Conservation (phyloP, 2,113 vertebrate species). For the Lasiurus cinereus region DNA sequence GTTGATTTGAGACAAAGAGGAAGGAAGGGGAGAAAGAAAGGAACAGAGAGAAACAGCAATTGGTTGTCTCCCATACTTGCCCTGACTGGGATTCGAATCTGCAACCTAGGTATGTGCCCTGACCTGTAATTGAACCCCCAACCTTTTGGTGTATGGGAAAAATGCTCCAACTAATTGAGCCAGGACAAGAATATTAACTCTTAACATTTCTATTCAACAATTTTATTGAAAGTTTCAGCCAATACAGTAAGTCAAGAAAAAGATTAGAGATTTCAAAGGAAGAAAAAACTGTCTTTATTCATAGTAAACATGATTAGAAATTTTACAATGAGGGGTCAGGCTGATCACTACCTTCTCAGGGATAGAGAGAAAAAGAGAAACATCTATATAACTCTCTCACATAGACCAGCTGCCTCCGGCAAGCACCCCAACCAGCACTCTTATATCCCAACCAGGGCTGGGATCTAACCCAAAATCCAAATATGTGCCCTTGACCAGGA, state of each 20-base stretch:
- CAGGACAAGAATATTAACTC: constrained; percentile 22
- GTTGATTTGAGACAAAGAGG: neutral
- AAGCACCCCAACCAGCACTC: too few species aligned
- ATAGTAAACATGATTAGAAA: constrained; percentile 25
- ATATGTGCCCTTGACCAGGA: too few species aligned
- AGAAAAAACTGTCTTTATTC: constrained; percentile 41
- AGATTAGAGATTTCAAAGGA: constrained; percentile 20
- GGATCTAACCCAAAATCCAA: too few species aligned
- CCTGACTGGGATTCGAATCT: neutral
- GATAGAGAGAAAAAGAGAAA: too few species aligned
- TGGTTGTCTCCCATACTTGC: neutral
- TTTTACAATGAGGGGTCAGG: neutral
- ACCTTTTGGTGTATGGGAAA: neutral
- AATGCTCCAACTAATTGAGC: neutral
- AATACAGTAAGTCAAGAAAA: constrained; percentile 12
- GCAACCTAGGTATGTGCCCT: neutral
- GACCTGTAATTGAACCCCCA: neutral
- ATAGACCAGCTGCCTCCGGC: too few species aligned
- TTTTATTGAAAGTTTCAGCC: neutral
- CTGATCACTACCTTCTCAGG: neutral
- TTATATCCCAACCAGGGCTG: too few species aligned
- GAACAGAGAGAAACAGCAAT: neutral
- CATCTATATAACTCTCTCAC: too few species aligned
- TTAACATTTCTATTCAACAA: constrained; percentile 3
- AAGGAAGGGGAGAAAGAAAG: too few species aligned